These are phyloP conservation scores for Axinella damicornis DNA, from an alignment of 37 sponge, comb jelly and placozoan genomes.

Conservation along the genomic window DNA sequence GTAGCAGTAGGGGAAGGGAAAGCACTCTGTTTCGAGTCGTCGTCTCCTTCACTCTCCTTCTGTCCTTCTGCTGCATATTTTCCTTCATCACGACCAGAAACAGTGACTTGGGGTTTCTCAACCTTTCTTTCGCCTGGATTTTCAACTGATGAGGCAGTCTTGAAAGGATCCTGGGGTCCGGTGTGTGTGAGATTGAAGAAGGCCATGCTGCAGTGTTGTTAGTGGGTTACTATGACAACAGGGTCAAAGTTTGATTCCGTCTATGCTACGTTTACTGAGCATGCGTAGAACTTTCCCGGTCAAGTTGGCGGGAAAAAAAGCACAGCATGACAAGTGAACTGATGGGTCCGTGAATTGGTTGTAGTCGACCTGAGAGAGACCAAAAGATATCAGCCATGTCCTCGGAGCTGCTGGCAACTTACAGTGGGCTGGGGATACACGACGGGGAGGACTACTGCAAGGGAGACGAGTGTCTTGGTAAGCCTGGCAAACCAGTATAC, in stretches of 20 bases:
- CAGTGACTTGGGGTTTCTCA: background rate
- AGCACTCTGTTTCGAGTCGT: too few species aligned
- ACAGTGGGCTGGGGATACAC: slow-evolving; percentile 79
- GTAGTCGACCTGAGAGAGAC: background rate
- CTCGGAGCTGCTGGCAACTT: slow-evolving; percentile 85
- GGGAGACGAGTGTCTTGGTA: slow-evolving; percentile 89
- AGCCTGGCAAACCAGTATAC: too few species aligned
- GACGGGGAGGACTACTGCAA: slow-evolving; percentile 82
- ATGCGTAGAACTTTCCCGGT: background rate
- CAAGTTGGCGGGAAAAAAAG: slow-evolving; percentile 50
- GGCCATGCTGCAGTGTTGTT: slow-evolving; percentile 65
- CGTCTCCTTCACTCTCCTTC: too few species aligned
- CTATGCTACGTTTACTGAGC: too few species aligned
- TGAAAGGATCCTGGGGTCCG: slow-evolving; percentile 87
- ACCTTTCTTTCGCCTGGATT: background rate
- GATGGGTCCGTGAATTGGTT: too few species aligned
- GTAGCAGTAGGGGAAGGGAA: too few species aligned
- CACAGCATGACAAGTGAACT: too few species aligned
- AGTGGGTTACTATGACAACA: slow-evolving; percentile 21
- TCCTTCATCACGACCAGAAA: background rate
- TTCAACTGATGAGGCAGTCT: slow-evolving; percentile 14
- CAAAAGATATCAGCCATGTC: slow-evolving; percentile 23
- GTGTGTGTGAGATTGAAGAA: slow-evolving; percentile 97
- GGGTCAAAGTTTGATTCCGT: too few species aligned
- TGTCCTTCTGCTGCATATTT: too few species aligned